Evolutionary conservation across 2,888 invertebrate species (phyloP), one percentile per base, ranked within the genome.

Genomic region (Netelia inedita): DNA sequence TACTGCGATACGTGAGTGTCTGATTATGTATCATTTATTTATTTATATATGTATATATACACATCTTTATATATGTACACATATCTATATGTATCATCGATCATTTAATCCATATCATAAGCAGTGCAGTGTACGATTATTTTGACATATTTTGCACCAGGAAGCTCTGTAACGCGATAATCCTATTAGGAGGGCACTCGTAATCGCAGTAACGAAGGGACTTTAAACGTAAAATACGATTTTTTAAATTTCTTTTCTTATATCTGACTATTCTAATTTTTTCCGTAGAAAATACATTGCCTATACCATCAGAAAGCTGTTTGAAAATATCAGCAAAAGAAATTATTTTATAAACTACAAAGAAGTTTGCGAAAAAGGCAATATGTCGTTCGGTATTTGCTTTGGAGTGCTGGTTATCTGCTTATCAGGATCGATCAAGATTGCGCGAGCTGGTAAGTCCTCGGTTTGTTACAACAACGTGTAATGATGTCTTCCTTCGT

Each of bases 361-460:
- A 68, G 50, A 10, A 63, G 55, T 10, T 68, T 11, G 9, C 5
- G 11, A 59, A 63, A 53, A 19, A 9, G 41, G 8, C 2, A 72
- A 73, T 65, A 85, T 85, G 72, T 19, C 46, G 63, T 16, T 28
- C 28, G 10, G 35, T 14, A 19, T 55, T 59, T 50, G 46, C 28
- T 16, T 43, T 28, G 72, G 75, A 28, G 35, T 85, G 1, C 41
- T 76, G 28, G 35, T 82, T 9, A 43, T 80, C 23, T 85, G 71
- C 61, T 73, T 85, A n/a, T 78, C 50, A 10, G 53, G 16, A 43
- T 68, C 71, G 14, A 75, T 83, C 43, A 35, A 41, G 16, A 71
- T 53, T 55, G 73, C 75, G 8, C 73, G 14, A 43, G 72, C 80
- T 55, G 76, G 86, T 86, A 66, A 86, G 83, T 83, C n/a, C 50